Evolutionary conservation across 1,140 invertebrate genomes (phyloP).

Genomic region (Papilio xuthus): DNA sequence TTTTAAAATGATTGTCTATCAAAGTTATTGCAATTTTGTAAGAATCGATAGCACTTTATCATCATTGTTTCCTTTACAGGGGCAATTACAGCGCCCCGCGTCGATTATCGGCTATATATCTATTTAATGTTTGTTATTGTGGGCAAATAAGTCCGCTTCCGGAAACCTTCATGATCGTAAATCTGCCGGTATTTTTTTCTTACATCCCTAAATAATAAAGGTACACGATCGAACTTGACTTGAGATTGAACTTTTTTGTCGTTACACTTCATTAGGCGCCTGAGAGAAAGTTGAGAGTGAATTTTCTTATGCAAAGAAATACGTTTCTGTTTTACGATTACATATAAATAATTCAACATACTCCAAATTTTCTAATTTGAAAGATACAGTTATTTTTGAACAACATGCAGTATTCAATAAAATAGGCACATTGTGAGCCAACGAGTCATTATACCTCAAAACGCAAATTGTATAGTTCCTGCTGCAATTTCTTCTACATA

Average conservation of each 20-base stretch:
- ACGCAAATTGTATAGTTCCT: no score
- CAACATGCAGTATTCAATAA: no score
- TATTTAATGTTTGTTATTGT: slow-evolving; percentile 35
- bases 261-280: background rate
- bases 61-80: slow-evolving; percentile 21
- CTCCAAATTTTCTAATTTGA: background rate
- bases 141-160: slow-evolving; percentile 13
- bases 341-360: background rate
- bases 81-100: slow-evolving; percentile 21
- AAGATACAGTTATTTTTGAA: background rate
- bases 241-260: background rate
- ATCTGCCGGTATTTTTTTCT: background rate
- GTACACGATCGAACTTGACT: background rate
- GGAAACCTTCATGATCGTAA: slow-evolving; percentile 20
- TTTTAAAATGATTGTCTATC: no score
- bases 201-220: background rate
- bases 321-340: background rate
- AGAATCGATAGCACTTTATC: background rate
- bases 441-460: no score
- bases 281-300: background rate
- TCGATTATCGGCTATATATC: slow-evolving; percentile 35
- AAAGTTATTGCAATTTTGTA: background rate
- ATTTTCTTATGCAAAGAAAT: background rate
- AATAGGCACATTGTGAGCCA: no score
- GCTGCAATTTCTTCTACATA: no score